A percentile compares a stretch with the other conserved stretches of the same genome.
Conservation (phyloP, 1,140 invertebrate genomes). For the Dreissena rostriformis region DNA sequence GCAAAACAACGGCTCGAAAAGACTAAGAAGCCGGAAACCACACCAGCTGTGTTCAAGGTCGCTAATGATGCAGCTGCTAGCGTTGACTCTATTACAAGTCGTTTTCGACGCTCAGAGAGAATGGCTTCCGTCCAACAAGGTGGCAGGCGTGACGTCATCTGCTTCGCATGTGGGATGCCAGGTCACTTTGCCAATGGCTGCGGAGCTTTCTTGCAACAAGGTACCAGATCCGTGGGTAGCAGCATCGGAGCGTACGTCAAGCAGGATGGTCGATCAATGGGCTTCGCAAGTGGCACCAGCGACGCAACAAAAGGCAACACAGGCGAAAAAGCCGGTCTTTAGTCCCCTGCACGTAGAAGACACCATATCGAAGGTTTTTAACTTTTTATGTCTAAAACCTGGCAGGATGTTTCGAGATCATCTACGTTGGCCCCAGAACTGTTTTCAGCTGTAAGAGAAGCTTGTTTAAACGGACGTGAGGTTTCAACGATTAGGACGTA, state of each 20-base stretch:
- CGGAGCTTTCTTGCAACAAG: not conserved
- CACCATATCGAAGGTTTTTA: not conserved
- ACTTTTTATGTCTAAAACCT: no score
- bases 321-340: not conserved
- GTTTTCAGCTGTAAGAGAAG: constrained; percentile 21
- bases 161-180: not conserved
- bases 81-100: no score
- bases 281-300: no score
- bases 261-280: no score
- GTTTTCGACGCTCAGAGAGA: no score
- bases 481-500: not conserved
- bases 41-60: no score
- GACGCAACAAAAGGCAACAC: no score
- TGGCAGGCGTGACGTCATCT: not conserved
- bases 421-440: not conserved
- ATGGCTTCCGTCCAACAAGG: no score
- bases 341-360: not conserved
- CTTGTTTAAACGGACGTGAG: constrained; percentile 1
- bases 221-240: not conserved
- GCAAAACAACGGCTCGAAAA: no score
- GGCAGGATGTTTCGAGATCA: no score
- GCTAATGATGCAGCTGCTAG: no score
- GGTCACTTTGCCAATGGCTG: not conserved
- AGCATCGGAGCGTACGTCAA: not conserved
- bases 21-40: no score